phyloP scores from a whole-genome alignment of 2,113 vertebrate genomes.

The Silurus glanis region DNA sequence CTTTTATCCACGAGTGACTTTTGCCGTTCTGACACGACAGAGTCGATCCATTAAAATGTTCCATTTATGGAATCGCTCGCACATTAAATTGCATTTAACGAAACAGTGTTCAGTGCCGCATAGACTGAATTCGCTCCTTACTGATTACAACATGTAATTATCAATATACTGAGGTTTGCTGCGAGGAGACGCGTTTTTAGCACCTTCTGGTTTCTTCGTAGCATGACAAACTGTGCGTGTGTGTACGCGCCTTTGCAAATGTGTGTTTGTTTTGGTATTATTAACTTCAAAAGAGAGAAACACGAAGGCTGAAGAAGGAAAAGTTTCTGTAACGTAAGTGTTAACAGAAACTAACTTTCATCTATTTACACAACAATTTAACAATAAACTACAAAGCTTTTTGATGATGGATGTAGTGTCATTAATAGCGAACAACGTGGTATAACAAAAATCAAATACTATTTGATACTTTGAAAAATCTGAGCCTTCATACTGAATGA shows the following conservation, averaged over 20 bases:
- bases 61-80: background rate
- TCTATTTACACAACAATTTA: background rate
- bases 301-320: background rate
- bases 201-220: background rate
- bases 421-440: background rate
- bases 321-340: background rate
- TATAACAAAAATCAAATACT: background rate
- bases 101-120: background rate
- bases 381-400: background rate
- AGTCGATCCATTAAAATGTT: background rate
- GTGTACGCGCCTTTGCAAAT: background rate
- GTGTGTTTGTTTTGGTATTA: background rate
- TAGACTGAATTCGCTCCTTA: background rate
- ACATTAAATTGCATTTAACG: background rate
- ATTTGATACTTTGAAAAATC: background rate
- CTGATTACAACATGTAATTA: background rate
- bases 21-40: background rate
- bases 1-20: background rate
- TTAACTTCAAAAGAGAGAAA: conserved; percentile 4
- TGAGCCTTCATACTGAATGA: background rate
- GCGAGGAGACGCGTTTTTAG: background rate
- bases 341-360: conserved; percentile 17
- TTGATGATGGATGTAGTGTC: background rate
- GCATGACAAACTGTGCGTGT: background rate
- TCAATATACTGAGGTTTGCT: background rate